A percentile compares a stretch with the other conserved stretches of the same genome.
Conservation (phyloP, 2,888 invertebrate species). For the Trachelus iudaicus region DNA sequence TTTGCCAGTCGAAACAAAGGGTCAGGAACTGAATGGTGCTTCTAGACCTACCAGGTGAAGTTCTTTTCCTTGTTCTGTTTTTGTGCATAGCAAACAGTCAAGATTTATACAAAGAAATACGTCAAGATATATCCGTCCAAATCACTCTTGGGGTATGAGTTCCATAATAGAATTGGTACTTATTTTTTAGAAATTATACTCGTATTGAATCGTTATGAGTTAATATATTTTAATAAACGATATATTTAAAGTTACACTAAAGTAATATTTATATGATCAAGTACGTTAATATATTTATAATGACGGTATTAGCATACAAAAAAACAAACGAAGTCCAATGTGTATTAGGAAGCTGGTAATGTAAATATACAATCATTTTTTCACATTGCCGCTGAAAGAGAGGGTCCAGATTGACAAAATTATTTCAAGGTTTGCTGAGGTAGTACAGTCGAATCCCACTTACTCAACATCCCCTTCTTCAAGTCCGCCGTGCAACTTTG, state of each 20-base stretch:
- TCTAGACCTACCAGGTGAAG: background rate
- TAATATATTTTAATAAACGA: background rate
- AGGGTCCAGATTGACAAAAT: background rate
- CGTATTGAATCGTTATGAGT: background rate
- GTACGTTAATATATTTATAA: background rate
- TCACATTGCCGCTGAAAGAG: background rate
- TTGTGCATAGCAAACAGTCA: background rate
- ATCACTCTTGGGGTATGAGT: background rate
- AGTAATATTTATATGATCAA: background rate
- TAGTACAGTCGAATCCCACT: background rate
- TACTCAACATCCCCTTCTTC: no score
- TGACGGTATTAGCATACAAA: background rate
- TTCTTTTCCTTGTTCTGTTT: background rate
- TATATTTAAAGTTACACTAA: background rate
- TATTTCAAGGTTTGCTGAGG: background rate
- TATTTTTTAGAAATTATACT: background rate
- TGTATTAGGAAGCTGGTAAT: background rate
- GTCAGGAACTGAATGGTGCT: background rate
- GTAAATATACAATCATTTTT: background rate
- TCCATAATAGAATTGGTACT: background rate
- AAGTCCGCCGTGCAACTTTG: no score
- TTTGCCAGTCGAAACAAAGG: slow-evolving; percentile 84
- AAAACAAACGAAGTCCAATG: background rate
- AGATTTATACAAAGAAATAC: background rate
- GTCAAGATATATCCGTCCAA: background rate